A percentile compares a stretch with the other conserved stretches of the same genome.
Evolutionary conservation across 2,797 vertebrate genomes (phyloP).

Genomic region (Smutsia temminckii): DNA sequence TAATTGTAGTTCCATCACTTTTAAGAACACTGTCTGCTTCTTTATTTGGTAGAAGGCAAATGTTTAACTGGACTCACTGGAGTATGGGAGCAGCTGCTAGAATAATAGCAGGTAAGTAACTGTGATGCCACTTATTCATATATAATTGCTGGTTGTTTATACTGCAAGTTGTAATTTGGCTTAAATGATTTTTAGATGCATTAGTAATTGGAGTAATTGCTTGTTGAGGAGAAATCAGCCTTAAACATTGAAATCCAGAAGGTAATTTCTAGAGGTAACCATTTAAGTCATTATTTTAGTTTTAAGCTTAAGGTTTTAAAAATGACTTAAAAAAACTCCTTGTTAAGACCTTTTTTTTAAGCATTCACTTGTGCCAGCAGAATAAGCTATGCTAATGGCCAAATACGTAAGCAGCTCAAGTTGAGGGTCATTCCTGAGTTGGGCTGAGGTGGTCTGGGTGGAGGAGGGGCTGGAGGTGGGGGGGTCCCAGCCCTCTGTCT

Average conservation of each 20-base stretch:
- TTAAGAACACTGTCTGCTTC: slow-evolving; percentile 2
- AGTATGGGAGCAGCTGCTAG: slow-evolving; percentile 87
- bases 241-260: slow-evolving; percentile 62
- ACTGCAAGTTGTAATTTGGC: slow-evolving; percentile 52
- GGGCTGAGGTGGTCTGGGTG: neutral
- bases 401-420: neutral
- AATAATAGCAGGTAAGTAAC: slow-evolving; percentile 90
- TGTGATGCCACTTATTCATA: slow-evolving; percentile 7
- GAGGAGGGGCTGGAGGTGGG: too few relatives aligned
- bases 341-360: neutral
- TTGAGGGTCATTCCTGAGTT: neutral
- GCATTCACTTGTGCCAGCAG: neutral
- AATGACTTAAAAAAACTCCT: slow-evolving; percentile 6
- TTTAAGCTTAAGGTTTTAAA: slow-evolving; percentile 40
- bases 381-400: neutral
- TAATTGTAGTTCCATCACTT: neutral
- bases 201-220: slow-evolving; percentile 63
- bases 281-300: slow-evolving; percentile 58
- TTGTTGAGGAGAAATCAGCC: slow-evolving; percentile 59
- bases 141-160: slow-evolving; percentile 42
- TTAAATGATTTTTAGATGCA: slow-evolving; percentile 54
- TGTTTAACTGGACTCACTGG: slow-evolving; percentile 93
- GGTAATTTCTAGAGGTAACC: slow-evolving; percentile 56
- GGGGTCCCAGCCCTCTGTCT: too few relatives aligned
- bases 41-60: slow-evolving; percentile 85